These are phyloP conservation scores for Chiloscyllium punctatum DNA, from an alignment of 2,797 vertebrate genomes.

Conservation along the genomic window DNA sequence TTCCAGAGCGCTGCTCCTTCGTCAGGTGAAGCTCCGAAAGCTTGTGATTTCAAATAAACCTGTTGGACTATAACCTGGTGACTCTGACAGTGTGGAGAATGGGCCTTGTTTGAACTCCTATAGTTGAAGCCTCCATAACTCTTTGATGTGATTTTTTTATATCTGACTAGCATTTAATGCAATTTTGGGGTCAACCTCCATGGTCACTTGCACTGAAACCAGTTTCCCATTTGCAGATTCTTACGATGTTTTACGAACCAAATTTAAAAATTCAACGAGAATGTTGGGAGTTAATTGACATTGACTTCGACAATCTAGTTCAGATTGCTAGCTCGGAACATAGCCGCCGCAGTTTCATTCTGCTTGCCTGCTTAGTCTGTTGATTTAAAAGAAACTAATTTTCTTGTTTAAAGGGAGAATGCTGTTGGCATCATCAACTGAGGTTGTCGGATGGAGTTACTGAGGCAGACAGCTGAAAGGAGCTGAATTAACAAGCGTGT, in stretches of 20 bases:
- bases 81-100: background rate
- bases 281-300: background rate
- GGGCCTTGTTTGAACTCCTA: background rate
- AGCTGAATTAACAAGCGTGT: background rate
- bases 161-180: too few relatives aligned
- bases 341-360: background rate
- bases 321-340: background rate
- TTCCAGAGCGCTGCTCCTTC: too few relatives aligned
- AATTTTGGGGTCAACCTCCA: background rate
- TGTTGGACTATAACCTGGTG: too few relatives aligned
- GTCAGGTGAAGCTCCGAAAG: too few relatives aligned
- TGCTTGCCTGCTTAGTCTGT: background rate
- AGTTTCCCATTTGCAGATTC: background rate
- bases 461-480: background rate
- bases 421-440: background rate
- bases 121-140: too few relatives aligned
- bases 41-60: too few relatives aligned
- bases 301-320: background rate
- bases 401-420: background rate
- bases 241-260: background rate
- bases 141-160: background rate
- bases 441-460: background rate
- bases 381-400: constrained; percentile 18
- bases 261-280: background rate
- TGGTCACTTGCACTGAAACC: background rate